phyloP scores from a whole-genome alignment of 1,140 invertebrate genomes.

The Brachionus sp. region DNA sequence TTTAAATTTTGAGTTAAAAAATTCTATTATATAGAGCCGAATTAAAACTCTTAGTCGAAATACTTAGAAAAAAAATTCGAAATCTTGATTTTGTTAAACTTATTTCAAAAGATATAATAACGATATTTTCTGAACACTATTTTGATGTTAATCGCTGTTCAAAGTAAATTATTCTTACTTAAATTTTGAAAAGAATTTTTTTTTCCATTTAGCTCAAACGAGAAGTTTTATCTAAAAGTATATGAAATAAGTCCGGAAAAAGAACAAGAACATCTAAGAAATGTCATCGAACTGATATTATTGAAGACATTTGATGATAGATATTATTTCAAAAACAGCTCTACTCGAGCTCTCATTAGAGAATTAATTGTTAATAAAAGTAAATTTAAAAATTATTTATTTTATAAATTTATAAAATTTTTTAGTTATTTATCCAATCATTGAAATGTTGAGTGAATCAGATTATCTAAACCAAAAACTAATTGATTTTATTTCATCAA shows the following conservation, averaged over 20 bases:
- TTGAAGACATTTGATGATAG: slow-evolving; percentile 71
- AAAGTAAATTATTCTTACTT: slow-evolving; percentile 17
- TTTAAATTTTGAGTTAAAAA: not conserved
- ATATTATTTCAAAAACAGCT: slow-evolving; percentile 70
- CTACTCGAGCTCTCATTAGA: slow-evolving; percentile 72
- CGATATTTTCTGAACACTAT: slow-evolving; percentile 75
- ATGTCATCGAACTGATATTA: slow-evolving; percentile 75
- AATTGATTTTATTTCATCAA: slow-evolving; percentile 72
- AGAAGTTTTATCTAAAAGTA: slow-evolving; percentile 70
- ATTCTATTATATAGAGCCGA: slow-evolving; percentile 67
- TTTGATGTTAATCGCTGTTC: slow-evolving; percentile 73
- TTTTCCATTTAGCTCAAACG: slow-evolving; percentile 47
- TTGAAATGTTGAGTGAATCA: slow-evolving; percentile 78
- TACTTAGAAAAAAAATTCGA: slow-evolving; percentile 69
- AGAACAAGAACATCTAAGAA: slow-evolving; percentile 75
- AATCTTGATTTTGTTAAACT: slow-evolving; percentile 76
- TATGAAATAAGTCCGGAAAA: slow-evolving; percentile 70
- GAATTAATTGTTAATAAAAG: slow-evolving; percentile 79
- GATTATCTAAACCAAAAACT: slow-evolving; percentile 86
- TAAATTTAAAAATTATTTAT: slow-evolving; percentile 57
- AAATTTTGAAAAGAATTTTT: slow-evolving; percentile 49
- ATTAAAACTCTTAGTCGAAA: slow-evolving; percentile 73
- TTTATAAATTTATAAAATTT: slow-evolving; percentile 46
- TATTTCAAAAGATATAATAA: slow-evolving; percentile 75
- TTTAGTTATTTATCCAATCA: slow-evolving; percentile 75